Base-by-base conservation (phyloP, 2,888 invertebrate species). In the Netelia inedita region DNA sequence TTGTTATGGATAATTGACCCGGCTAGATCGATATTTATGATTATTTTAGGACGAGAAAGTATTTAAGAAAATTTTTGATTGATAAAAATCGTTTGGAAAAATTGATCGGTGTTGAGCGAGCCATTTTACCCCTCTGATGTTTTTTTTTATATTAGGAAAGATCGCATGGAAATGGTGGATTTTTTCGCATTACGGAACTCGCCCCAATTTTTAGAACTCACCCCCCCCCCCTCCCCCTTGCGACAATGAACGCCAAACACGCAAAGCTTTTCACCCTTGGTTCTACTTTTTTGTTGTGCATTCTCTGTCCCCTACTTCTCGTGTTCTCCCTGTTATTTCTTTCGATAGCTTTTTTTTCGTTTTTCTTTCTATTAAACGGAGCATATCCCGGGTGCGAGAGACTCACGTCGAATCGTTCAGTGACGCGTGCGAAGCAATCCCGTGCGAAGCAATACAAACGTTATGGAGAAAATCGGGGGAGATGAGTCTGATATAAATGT, bases 401-500 rank as follows among this genome's bases (percentile, higher is more conserved):
- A 14, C 14, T 75, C 65, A 65, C 55, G 63, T 63, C 65, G 53
- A 75, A 75, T 55, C 65, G 75, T 55, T 65, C 75, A 65, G 41
- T 55, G 75, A 75, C 65, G 75, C 75, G 53, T 66, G 75, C 75
- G 53, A 65, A 65, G 75, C 75, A 75, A 75, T 75, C 65, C 75
- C 55, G 75, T 53, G 65, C 65, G 55, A 75, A 75, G 65, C 75
- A 55, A 75, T 35, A 65, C 75, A 75, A 75, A 75, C 65, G 75
- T 74, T 74, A 74, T 74, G 74, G 74, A 23, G 21, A 46, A 11
- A 46, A 50, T 66, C 65, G 65, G 19, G 50, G 28, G 75, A 75
- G 65, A 66, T 66, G 65, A 75, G 55, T 41, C 35, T 19, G 55
- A 75, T 75, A 55, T 35, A 65, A 74, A 75, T 66, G 53, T 55